Percentiles rank a stretch among this genome's conserved stretches.
phyloP scores from a whole-genome alignment of 1,140 invertebrate species.

The Wasmannia auropunctata region DNA sequence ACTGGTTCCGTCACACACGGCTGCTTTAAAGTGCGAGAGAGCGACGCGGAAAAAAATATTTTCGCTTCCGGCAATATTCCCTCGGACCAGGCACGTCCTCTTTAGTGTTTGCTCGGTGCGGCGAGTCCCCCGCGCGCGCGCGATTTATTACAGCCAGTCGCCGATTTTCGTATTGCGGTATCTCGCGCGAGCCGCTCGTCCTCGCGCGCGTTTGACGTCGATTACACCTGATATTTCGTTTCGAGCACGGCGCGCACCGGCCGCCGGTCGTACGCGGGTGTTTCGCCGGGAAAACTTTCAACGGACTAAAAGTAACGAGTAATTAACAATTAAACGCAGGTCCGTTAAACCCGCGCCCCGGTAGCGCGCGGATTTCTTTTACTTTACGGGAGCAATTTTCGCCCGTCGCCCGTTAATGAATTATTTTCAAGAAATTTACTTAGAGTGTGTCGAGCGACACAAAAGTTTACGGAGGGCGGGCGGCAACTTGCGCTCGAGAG shows the following conservation, averaged over 20 bases:
- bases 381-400: conserved; percentile 3
- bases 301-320: conserved; percentile 22
- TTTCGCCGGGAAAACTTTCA: conserved; percentile 8
- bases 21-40: conserved; percentile 43
- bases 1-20: conserved; percentile 39
- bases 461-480: conserved; percentile 39
- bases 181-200: not conserved
- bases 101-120: conserved; percentile 36
- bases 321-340: conserved; percentile 49
- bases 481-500: conserved; percentile 28
- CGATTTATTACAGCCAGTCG: conserved; percentile 29
- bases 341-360: conserved; percentile 2
- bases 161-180: conserved; percentile 27
- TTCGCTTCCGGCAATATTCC: conserved; percentile 31
- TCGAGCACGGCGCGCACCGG: not conserved
- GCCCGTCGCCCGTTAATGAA: conserved; percentile 31
- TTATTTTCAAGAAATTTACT: conserved; percentile 57
- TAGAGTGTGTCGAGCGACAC: conserved; percentile 29
- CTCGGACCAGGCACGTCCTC: conserved; percentile 24
- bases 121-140: not conserved
- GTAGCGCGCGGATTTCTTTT: not conserved
- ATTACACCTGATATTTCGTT: conserved; percentile 35
- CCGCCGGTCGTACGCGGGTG: not conserved
- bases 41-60: conserved; percentile 46
- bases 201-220: not conserved